Evolutionary conservation across 2,888 invertebrate species (phyloP), one percentile per base, ranked within the genome.

Genomic region (Lagria hirta): DNA sequence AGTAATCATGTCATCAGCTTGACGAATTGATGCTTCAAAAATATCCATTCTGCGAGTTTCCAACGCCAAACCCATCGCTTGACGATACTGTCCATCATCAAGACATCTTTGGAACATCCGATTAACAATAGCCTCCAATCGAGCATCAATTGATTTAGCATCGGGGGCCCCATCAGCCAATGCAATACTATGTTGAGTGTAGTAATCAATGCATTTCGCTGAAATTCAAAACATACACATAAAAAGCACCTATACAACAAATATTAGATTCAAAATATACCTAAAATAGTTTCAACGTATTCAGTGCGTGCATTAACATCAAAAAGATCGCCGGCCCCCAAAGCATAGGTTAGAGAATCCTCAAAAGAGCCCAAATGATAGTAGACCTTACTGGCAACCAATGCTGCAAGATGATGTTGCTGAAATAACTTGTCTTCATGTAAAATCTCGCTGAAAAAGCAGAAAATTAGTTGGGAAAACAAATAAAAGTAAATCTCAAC

Each of bases 41-140:
- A 98, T 88, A 68, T 99, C 98, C 89, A 99, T 94, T 38, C 99
- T 81, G 28, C 94, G 81, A 0, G 97, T 97, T 72, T 99, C 99
- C 33, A 99, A 75, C 2, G 98, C 95, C 61, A 99, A 78, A 1
- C 99, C 99, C 23, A 99, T 77, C 3, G 98, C 98, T 70, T 98
- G 97, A 26, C 93, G 84, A 69, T 86, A 95, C 64, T 98, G 96
- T 17, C 88, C 88, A 69, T 97, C 95, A 51, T 92, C 91, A 55
- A 99, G 76, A 64, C 98, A 99, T 48, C 94, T 79, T 63, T 93
- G 89, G 72, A 99, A 97, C 95, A 99, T 97, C 33, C 95, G 81
- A 69, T 98, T 90, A 0, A 99, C 96, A 55, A 99, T 92, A 2
- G 84, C 88, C 71, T 96, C 95, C 47, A 99, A 74, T 3, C 90